Conservation (phyloP, 2,888 invertebrate genomes). For the Metalampra italica region DNA sequence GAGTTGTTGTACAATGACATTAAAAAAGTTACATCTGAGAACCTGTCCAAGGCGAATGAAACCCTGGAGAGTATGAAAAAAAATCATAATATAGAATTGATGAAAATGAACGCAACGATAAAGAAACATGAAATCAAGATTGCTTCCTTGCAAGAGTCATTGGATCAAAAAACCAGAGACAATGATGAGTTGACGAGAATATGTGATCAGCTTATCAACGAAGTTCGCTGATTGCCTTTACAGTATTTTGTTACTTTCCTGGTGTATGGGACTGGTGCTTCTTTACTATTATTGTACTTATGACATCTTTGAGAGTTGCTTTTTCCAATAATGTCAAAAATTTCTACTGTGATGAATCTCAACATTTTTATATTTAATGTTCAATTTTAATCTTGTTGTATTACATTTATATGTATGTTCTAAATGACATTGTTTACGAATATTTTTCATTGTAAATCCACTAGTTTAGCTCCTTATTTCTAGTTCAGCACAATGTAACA, state of each 20-base stretch:
- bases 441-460: neutral
- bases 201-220: conserved; percentile 93
- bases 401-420: conserved; percentile 11
- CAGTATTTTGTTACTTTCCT: neutral
- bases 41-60: conserved; percentile 84
- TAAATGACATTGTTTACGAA: neutral
- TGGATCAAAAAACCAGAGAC: conserved; percentile 92
- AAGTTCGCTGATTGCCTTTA: conserved; percentile 41
- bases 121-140: conserved; percentile 93
- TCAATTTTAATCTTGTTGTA: conserved; percentile 22
- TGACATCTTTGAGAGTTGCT: conserved; percentile 4
- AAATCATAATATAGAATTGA: conserved; percentile 86
- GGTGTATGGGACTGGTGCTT: conserved; percentile 9
- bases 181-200: conserved; percentile 93
- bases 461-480: neutral
- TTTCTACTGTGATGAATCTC: conserved; percentile 43
- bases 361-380: conserved; percentile 27
- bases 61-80: conserved; percentile 87
- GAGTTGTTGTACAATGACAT: conserved; percentile 90
- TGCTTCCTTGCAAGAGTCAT: conserved; percentile 87
- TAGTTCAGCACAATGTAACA: too few species aligned
- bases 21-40: conserved; percentile 90
- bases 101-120: conserved; percentile 89
- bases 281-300: conserved; percentile 13
- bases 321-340: conserved; percentile 17